These are phyloP conservation scores for Balaenoptera acutorostrata DNA, from an alignment of 2,113 vertebrate species.

Conservation along the genomic window DNA sequence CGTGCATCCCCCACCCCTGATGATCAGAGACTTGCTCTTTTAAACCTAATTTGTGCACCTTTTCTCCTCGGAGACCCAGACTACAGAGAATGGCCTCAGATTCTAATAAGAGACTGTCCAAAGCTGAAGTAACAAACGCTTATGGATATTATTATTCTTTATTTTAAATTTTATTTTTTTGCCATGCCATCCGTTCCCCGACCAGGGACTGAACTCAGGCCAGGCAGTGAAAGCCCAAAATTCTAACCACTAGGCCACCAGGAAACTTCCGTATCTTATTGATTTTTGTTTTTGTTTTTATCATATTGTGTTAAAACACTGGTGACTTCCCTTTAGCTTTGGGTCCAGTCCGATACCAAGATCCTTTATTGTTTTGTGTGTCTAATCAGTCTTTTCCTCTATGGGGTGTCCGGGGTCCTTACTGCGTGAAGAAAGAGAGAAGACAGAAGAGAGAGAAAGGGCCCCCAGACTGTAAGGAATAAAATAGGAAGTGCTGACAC, in stretches of 20 bases:
- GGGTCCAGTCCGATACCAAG: neutral
- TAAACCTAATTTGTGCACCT: neutral
- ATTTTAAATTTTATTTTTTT: neutral
- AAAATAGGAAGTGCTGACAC: neutral
- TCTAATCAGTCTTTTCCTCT: neutral
- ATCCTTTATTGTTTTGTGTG: neutral
- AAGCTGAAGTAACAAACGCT: neutral
- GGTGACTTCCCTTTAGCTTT: neutral
- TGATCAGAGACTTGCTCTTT: neutral
- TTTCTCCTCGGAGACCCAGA: neutral
- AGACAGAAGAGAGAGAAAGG: neutral
- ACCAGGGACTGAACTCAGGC: neutral
- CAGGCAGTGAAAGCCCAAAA: neutral
- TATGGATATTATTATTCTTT: neutral
- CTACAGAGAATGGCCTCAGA: neutral
- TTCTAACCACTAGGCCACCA: neutral
- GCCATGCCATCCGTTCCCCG: neutral
- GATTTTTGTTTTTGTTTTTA: neutral
- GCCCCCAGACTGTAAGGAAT: neutral
- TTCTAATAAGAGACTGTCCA: neutral
- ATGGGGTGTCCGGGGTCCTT: neutral
- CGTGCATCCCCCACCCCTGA: neutral
- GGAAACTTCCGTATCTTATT: neutral
- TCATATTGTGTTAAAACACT: neutral
- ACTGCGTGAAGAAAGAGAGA: neutral